Evolutionary conservation across 92 coral and sea anemone species (phyloP).

Genomic region (Heteractis magnifica): DNA sequence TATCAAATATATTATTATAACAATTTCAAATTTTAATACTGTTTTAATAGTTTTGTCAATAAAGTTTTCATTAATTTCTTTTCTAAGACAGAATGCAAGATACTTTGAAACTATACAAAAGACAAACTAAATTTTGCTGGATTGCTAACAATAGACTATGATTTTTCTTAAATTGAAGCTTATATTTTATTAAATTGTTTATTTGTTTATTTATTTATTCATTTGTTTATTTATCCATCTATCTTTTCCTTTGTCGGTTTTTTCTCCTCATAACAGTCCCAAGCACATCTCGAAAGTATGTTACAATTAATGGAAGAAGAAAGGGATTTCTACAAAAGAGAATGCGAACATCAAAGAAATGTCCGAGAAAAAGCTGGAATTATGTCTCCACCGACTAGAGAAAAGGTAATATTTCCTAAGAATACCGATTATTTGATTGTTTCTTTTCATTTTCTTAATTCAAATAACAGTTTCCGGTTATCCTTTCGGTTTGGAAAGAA

Average conservation of each 20-base stretch:
- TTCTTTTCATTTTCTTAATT: too few relatives aligned
- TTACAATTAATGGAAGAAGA: constrained; percentile 93
- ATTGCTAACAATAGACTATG: too few relatives aligned
- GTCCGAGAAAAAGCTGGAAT: constrained; percentile 64
- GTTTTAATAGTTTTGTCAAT: too few relatives aligned
- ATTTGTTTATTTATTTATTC: not conserved
- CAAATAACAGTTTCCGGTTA: too few relatives aligned
- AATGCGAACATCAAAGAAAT: constrained; percentile 84
- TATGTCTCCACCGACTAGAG: constrained; percentile 82
- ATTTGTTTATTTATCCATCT: not conserved
- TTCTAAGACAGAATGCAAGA: too few relatives aligned
- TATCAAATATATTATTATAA: not conserved
- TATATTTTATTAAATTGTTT: not conserved
- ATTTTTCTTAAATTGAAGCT: too few relatives aligned
- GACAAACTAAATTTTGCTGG: too few relatives aligned
- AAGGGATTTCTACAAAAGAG: constrained; percentile 92
- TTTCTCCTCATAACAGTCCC: constrained; percentile 30
- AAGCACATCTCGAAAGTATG: constrained; percentile 91
- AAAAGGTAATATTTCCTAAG: constrained; percentile 45
- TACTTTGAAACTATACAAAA: too few relatives aligned
- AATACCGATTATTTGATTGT: too few relatives aligned
- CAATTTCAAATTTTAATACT: too few relatives aligned
- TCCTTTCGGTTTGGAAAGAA: too few relatives aligned
- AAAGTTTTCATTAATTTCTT: too few relatives aligned
- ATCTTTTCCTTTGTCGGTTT: not conserved